Evolutionary conservation across 2,797 vertebrate genomes (phyloP), one percentile per base, ranked within the genome.

Genomic region (Crocodylus rhombifer): DNA sequence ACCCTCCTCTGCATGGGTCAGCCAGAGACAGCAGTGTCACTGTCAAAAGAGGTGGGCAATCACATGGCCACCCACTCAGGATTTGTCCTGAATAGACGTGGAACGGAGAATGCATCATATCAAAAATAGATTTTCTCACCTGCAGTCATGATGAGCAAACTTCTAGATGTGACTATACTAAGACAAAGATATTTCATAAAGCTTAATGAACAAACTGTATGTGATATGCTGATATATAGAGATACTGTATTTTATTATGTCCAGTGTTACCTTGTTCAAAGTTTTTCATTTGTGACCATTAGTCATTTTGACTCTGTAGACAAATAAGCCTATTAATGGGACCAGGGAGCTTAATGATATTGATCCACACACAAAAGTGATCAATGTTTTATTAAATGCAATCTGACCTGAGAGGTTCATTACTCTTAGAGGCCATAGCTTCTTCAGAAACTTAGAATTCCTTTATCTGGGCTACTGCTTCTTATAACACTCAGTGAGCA

Each of bases 341-440:
- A 97, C 89, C 64, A 95, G 58, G 84, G 62, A 91, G 77, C 90
- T 97, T 97, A 97, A 98, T 96, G 95, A 95, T 90, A 97, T 90
- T 89, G 97, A 98, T 98, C 97, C 69, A 87, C 94, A 91, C 55
- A 58, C 51, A 36, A 18, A 95, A 95, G 90, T 96, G 97, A 98
- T 97, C 97, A 96, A 97, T 96, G 93, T 92, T 82, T 81, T 82
- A 91, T 84, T 95, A 97, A 89, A 97, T 92, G 92, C 63, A 82
- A 14, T 93, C 94, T 95, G 96, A 97, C 88, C 94, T 87, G 55
- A 95, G 84, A 97, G 97, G 92, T 98, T 97, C 92, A 97, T 98
- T 97, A 97, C 80, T 97, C 93, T 92, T 18, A 75, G 75, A 97
- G 95, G 97, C 88, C 86, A 98, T 97, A 62, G 1, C 36, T 62